Evolutionary conservation across 2,888 invertebrate species (phyloP), one percentile per base, ranked within the genome.

Genomic region (Brachypalpus laphriformis): DNA sequence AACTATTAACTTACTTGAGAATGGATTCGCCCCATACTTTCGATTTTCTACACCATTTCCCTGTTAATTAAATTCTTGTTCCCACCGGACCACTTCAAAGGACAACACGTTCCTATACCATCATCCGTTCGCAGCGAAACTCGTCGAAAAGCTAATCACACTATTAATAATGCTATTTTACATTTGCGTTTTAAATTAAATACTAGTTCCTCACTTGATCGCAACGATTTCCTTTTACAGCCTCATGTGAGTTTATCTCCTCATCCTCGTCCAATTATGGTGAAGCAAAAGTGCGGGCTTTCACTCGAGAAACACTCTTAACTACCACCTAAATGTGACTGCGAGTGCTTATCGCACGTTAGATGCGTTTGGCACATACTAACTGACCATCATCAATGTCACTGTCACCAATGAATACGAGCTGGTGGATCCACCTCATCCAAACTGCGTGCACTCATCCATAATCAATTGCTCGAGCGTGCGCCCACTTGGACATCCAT

Each of bases 301-400:
- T 25, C 37, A 37, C 11, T 37, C n/a, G n/a, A n/a, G n/a, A n/a
- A n/a, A 14, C n/a, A 22, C 3, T n/a, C n/a, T n/a, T n/a, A n/a
- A n/a, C n/a, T n/a, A n/a, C n/a, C n/a, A n/a, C n/a, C n/a, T n/a
- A n/a, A n/a, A n/a, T n/a, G n/a, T n/a, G n/a, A n/a, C n/a, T n/a
- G n/a, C n/a, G n/a, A n/a, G n/a, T 2, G 22, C 71, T 78, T 82
- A 77, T 51, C 65, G n/a, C 25, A 45, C 51, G 25, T 28, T 25
- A 25, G 66, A 40, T 56, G 16, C 63, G 28, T 37, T 61, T 61
- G 59, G 49, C 81, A 66, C 77, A 66, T 59, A 51, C 34, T 49
- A 66, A 57, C 63, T 70, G 63, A 54, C 74, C 70, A 80, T 83
- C 74, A 80, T 80, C 74, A 80, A 80, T 83, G 83, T 80, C 78